phyloP scores from a whole-genome alignment of 37 sponge, comb jelly and placozoan genomes.

The Hormiphora californensis region DNA sequence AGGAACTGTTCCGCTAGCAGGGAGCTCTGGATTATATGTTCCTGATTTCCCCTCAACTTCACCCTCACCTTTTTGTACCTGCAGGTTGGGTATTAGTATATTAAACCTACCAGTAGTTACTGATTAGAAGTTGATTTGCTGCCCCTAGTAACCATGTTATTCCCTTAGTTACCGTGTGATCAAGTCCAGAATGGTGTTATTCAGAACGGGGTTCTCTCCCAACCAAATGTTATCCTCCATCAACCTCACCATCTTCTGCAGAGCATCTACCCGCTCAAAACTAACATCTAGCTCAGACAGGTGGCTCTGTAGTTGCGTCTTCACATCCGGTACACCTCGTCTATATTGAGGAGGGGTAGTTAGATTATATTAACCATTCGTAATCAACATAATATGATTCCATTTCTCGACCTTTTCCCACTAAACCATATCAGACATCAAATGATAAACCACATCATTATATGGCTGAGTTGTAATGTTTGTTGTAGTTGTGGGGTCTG shows the following conservation, averaged over 20 bases:
- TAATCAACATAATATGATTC: too few species aligned
- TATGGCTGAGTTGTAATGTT: too few species aligned
- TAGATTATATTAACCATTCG: too few species aligned
- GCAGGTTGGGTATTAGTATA: too few species aligned
- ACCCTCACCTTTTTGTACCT: conserved; percentile 11
- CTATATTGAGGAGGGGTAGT: too few species aligned
- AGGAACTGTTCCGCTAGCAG: conserved; percentile 49
- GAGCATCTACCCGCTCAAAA: conserved; percentile 6
- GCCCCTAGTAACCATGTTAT: too few species aligned
- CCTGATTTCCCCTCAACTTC: conserved; percentile 23
- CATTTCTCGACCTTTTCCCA: too few species aligned
- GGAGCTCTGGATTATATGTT: neutral
- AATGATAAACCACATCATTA: too few species aligned
- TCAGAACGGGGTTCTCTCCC: conserved; percentile 45
- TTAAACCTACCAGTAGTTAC: neutral
- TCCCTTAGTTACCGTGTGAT: conserved; percentile 1
- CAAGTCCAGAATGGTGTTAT: neutral
- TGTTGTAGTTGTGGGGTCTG: too few species aligned
- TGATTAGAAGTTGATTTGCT: neutral
- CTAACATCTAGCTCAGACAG: conserved; percentile 8
- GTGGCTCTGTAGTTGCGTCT: too few species aligned
- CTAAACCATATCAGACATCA: too few species aligned
- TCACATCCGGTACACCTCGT: too few species aligned
- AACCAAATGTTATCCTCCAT: conserved; percentile 49
- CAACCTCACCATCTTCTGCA: conserved; percentile 16